Conservation (phyloP, 2,888 invertebrate genomes). For the Lycocerus yunnanus region DNA sequence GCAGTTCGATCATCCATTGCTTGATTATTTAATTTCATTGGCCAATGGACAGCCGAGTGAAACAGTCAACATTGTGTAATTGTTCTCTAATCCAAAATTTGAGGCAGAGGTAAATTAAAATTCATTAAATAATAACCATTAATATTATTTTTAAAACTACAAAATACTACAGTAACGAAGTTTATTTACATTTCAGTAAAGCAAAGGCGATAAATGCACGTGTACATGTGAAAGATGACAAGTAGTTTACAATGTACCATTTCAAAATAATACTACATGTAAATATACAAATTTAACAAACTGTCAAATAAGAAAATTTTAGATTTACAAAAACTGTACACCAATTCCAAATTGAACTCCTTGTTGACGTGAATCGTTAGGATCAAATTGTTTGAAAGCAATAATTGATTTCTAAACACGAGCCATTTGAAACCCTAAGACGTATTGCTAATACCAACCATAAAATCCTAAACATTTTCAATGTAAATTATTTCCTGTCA, state of each 20-base stretch:
- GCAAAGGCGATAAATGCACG: conserved; percentile 7
- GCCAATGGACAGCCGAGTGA: too few species aligned
- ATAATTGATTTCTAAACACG: conserved; percentile 94
- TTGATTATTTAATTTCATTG: too few species aligned
- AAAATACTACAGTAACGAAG: background rate
- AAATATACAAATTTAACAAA: conserved; percentile 6
- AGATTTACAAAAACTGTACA: conserved; percentile 72
- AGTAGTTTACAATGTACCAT: background rate
- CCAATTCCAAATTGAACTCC: conserved; percentile 88
- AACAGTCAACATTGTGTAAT: too few species aligned
- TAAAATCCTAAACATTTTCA: conserved; percentile 68
- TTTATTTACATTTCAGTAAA: conserved; percentile 7
- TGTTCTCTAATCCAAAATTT: too few species aligned
- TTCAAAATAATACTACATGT: conserved; percentile 17
- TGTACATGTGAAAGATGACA: background rate
- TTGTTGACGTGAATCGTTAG: conserved; percentile 67
- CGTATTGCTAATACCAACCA: conserved; percentile 88
- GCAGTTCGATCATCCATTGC: too few species aligned
- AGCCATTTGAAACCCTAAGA: conserved; percentile 81
- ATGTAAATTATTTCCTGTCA: conserved; percentile 56
- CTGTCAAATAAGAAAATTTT: background rate
- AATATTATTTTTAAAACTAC: background rate
- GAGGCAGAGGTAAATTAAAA: background rate
- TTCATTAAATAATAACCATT: background rate
- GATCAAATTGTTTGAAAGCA: conserved; percentile 70